Percentiles rank a stretch among this genome's conserved stretches.
Evolutionary conservation across 2,888 invertebrate genomes (phyloP).

Genomic region (Norana najaformis): DNA sequence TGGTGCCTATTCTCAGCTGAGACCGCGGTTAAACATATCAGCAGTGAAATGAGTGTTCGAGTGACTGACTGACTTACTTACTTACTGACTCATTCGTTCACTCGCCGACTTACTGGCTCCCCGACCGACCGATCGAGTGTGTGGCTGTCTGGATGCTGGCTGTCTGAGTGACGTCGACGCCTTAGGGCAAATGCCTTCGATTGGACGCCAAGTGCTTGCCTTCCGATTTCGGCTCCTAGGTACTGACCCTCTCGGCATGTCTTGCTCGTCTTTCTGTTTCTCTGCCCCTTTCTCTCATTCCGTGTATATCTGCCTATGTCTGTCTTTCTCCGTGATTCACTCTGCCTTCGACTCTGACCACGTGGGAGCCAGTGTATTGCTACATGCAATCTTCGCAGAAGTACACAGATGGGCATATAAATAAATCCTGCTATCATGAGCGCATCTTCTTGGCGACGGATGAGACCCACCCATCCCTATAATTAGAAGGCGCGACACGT

Average conservation of each 20-base stretch:
- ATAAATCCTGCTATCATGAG: too few species aligned
- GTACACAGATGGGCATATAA: too few species aligned
- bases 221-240: background rate
- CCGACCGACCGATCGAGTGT: background rate
- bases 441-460: too few species aligned
- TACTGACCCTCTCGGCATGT: background rate
- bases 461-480: too few species aligned
- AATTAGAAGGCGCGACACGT: too few species aligned
- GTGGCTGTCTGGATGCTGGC: background rate
- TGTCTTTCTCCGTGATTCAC: background rate
- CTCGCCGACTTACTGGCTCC: background rate
- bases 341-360: too few species aligned
- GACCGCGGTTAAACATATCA: too few species aligned
- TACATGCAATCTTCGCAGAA: too few species aligned
- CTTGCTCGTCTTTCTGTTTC: background rate
- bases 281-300: background rate
- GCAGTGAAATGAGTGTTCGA: too few species aligned
- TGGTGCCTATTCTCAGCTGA: too few species aligned
- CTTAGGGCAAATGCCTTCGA: background rate
- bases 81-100: background rate
- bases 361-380: too few species aligned
- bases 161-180: background rate
- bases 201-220: background rate
- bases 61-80: background rate
- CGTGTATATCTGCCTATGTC: background rate